Base-by-base conservation (phyloP, 2,113 vertebrate genomes). In the Saguinus imperator region DNA sequence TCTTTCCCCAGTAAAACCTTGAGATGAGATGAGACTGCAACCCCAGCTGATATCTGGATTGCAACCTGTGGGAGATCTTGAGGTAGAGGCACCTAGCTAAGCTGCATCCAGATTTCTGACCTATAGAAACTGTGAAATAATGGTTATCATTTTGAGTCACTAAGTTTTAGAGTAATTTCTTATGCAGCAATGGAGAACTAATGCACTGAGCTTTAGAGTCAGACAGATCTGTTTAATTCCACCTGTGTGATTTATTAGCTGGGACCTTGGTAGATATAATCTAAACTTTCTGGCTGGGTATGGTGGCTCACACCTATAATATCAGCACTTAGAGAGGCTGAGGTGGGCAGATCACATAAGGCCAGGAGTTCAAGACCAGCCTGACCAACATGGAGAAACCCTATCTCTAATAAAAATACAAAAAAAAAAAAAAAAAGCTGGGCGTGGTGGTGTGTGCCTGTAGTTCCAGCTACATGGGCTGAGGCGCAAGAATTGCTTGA, bases 191-290 rank as follows among this genome's bases (percentile, higher is more conserved):
- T 40, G 37, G 57, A 57, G 25, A 90, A 66, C 1, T 6, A 64
- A 79, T 50, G 68, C 1, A 61, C 48, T 18, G 1, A 87, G 52
- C 58, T 87, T 70, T 57, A 20, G 11, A 29, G 35, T 73, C 27
- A 20, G 57, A 81, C 29, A 83, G 86, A 89, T 75, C 32, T 81
- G 55, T 87, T 93, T 96, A 95, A 13, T 17, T 23, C 57, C n/a
- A 86, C 8, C 35, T 89, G 58, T 96, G 57, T 90, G 57, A 85
- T 25, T 73, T 94, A 88, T 5, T 89, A 88, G 50, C 89, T 90
- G 29, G 72, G 45, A 66, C 64, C 61, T n/a, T 72, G n/a, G 17
- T 80, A 75, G n/a, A 84, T 21, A 88, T 40, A 91, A 82, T 14
- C 25, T 90, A 92, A 95, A 85, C 76, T 73, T 92, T 73, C 16